These are phyloP conservation scores for Camponotus floridanus DNA, from an alignment of 1,140 invertebrate species.

Conservation along the genomic window DNA sequence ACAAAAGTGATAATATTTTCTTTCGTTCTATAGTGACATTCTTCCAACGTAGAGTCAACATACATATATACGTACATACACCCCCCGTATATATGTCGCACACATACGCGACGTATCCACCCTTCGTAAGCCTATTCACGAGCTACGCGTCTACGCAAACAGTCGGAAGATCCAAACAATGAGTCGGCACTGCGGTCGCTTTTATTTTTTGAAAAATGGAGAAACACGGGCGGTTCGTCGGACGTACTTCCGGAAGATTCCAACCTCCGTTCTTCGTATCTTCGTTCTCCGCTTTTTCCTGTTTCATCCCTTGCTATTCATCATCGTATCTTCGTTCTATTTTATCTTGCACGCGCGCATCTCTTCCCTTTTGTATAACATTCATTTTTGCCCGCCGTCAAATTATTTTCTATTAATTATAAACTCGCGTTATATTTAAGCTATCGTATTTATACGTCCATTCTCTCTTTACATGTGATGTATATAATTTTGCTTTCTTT, in stretches of 20 bases:
- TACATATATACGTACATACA: not conserved
- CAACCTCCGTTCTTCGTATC: constrained; percentile 62
- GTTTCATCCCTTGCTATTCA: constrained; percentile 58
- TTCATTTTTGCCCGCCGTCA: constrained; percentile 34
- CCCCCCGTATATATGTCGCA: not conserved
- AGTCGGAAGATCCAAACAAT: constrained; percentile 81
- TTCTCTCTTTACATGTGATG: not conserved
- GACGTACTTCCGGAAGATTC: constrained; percentile 83
- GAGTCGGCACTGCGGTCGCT: constrained; percentile 78
- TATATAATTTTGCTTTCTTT: constrained; percentile 5
- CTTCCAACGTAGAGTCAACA: constrained; percentile 32
- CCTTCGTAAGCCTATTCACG: constrained; percentile 52
- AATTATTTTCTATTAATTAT: constrained; percentile 33
- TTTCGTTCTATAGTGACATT: constrained; percentile 40
- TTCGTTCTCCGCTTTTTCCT: constrained; percentile 59
- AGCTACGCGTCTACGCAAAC: constrained; percentile 55
- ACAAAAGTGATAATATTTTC: constrained; percentile 62
- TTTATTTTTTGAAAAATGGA: constrained; percentile 86
- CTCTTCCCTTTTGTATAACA: constrained; percentile 28
- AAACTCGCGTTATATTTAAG: not conserved
- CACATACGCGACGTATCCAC: constrained; percentile 4
- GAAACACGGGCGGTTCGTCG: constrained; percentile 77
- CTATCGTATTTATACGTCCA: not conserved
- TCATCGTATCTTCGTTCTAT: constrained; percentile 54
- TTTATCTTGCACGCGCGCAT: constrained; percentile 6